phyloP scores from a whole-genome alignment of 37 sponge, comb jelly and placozoan species.

The Chondrilla cf. caribensis region DNA sequence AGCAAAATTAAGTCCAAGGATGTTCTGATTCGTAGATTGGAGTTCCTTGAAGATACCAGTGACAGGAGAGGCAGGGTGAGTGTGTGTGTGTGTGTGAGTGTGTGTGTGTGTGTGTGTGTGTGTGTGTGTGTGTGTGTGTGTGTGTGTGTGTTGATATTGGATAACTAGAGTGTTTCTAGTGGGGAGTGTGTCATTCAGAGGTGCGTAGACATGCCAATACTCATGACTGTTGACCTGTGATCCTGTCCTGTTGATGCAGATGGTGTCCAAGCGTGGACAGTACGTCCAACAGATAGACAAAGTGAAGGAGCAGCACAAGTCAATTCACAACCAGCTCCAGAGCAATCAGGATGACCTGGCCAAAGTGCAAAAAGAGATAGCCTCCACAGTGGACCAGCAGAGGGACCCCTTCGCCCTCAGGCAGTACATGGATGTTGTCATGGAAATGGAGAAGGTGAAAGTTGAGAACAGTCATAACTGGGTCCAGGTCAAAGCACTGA shows the following conservation, averaged over 20 bases:
- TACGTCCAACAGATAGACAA: conserved; percentile 24
- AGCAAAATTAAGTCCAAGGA: conserved; percentile 23
- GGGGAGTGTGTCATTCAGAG: no score
- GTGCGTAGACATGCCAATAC: no score
- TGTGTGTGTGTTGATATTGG: no score
- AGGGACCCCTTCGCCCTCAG: conserved; percentile 25
- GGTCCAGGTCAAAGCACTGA: conserved; percentile 63
- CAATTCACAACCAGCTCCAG: conserved; percentile 39
- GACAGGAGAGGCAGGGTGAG: neutral
- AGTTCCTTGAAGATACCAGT: neutral
- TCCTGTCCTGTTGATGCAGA: no score
- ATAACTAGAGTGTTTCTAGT: no score
- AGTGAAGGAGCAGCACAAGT: conserved; percentile 32
- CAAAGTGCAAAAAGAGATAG: conserved; percentile 46
- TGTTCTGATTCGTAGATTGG: neutral
- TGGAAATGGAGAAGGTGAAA: conserved; percentile 46
- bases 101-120: neutral
- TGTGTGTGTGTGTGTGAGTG: neutral
- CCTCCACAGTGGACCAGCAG: neutral
- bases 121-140: neutral
- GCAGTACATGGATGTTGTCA: conserved; percentile 42
- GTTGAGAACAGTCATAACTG: conserved; percentile 58
- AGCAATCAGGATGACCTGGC: conserved; percentile 59
- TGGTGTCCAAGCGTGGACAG: conserved; percentile 20
- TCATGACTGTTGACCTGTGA: no score